Evolutionary conservation across 2,797 vertebrate species (phyloP).

Genomic region (Ctenopoma multispine): DNA sequence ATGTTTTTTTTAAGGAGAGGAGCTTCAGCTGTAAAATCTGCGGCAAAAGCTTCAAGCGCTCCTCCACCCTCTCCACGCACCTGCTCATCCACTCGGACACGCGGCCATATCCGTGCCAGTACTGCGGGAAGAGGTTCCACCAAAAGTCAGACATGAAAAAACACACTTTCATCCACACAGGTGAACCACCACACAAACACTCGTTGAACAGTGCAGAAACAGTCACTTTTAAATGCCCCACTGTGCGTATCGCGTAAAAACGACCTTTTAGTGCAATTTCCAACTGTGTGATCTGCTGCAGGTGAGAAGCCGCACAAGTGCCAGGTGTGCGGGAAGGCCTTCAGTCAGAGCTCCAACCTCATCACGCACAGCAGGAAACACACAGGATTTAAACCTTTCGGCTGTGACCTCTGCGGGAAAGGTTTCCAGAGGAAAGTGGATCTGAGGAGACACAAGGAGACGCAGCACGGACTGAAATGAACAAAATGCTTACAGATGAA

Average conservation of each 20-base stretch:
- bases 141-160: slow-evolving; percentile 99
- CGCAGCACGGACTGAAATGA: slow-evolving; percentile 94
- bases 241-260: slow-evolving; percentile 34
- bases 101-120: slow-evolving; percentile 97
- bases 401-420: slow-evolving; percentile 96
- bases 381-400: slow-evolving; percentile 98
- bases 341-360: slow-evolving; percentile 99
- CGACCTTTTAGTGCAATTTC: no score
- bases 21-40: slow-evolving; percentile 99
- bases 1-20: slow-evolving; percentile 86
- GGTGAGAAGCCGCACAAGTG: slow-evolving; percentile 99
- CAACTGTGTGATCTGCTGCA: slow-evolving; percentile 58
- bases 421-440: slow-evolving; percentile 99
- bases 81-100: slow-evolving; percentile 99
- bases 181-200: slow-evolving; percentile 71
- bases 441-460: slow-evolving; percentile 96
- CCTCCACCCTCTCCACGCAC: slow-evolving; percentile 97
- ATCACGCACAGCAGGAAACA: slow-evolving; percentile 99
- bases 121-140: slow-evolving; percentile 98
- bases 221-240: background rate
- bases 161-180: slow-evolving; percentile 99
- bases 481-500: background rate
- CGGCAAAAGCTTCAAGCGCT: slow-evolving; percentile 98
- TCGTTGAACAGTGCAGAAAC: rapidly evolving
- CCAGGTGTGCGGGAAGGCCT: slow-evolving; percentile 98